Evolutionary conservation across 2,888 invertebrate genomes (phyloP).

Genomic region (Agrotis ipsilon): DNA sequence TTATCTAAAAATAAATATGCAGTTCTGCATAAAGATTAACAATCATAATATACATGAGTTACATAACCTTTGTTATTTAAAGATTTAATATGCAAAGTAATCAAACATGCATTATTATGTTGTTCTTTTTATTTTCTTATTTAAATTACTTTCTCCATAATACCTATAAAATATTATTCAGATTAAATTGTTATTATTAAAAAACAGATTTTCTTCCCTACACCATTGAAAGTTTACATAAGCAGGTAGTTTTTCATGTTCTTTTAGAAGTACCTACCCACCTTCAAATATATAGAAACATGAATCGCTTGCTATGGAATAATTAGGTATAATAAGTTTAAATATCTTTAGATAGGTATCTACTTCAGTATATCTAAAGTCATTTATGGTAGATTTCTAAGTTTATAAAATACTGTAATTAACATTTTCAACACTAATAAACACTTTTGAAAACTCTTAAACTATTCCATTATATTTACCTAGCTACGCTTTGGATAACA

Average conservation of each 20-base stretch:
- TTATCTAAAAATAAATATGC: constrained; percentile 6
- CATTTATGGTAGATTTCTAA: too few relatives aligned
- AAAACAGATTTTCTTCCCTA: constrained; percentile 6
- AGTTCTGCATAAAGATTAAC: constrained; percentile 1
- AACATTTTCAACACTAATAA: background rate
- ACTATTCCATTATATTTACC: constrained; percentile 51
- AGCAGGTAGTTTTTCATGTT: background rate
- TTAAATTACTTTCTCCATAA: too few relatives aligned
- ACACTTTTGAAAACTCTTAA: background rate
- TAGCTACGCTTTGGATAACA: constrained; percentile 58
- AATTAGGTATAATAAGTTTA: background rate
- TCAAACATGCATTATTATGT: constrained; percentile 1
- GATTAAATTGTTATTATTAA: constrained; percentile 3
- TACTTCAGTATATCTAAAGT: background rate
- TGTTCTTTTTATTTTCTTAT: too few relatives aligned
- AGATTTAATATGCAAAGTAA: constrained; percentile 16
- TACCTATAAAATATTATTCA: background rate
- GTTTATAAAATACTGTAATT: background rate
- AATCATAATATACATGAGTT: background rate
- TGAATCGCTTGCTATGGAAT: background rate
- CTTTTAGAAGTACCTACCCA: background rate
- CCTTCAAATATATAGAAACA: background rate
- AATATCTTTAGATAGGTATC: background rate
- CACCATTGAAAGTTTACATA: constrained; percentile 1
- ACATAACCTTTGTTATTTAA: background rate